A percentile compares a stretch with the other conserved stretches of the same genome.
These are phyloP conservation scores for Trichopoda pennipes DNA, from an alignment of 2,888 invertebrate species.

Conservation along the genomic window DNA sequence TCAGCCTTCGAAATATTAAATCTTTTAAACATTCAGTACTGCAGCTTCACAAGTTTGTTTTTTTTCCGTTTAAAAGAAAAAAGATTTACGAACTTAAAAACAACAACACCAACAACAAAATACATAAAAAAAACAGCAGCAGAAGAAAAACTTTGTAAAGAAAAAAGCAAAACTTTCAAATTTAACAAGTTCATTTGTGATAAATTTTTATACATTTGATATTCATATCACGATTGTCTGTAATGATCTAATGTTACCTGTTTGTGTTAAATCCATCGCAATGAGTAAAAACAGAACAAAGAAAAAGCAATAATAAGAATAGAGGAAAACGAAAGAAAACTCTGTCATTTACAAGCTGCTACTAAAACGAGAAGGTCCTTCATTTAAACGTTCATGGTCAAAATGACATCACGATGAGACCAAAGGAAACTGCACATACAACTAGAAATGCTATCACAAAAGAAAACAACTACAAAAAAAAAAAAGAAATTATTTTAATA, in stretches of 20 bases:
- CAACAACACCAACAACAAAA: too few relatives aligned
- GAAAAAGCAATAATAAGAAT: background rate
- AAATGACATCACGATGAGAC: conserved; percentile 57
- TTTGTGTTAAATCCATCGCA: conserved; percentile 47
- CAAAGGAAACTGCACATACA: background rate
- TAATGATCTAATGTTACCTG: conserved; percentile 69
- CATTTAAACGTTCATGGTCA: conserved; percentile 53
- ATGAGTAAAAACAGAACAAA: conserved; percentile 7
- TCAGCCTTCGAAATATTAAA: conserved; percentile 27
- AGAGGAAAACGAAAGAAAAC: background rate
- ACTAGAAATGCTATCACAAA: conserved; percentile 10
- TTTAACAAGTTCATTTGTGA: conserved; percentile 61
- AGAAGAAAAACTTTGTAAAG: conserved; percentile 4
- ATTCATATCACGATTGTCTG: conserved; percentile 66
- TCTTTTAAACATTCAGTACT: conserved; percentile 14
- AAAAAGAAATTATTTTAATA: conserved; percentile 27
- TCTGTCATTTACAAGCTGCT: background rate
- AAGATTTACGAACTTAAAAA: conserved; percentile 50
- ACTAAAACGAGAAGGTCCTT: conserved; percentile 33
- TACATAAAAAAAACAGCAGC: background rate
- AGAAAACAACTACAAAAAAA: conserved; percentile 21
- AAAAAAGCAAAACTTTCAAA: conserved; percentile 50
- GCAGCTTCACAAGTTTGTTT: conserved; percentile 1
- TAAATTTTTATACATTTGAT: conserved; percentile 48
- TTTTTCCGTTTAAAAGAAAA: background rate